Evolutionary conservation across 2,797 vertebrate genomes (phyloP).

Genomic region (Tauraco hartlaubi): DNA sequence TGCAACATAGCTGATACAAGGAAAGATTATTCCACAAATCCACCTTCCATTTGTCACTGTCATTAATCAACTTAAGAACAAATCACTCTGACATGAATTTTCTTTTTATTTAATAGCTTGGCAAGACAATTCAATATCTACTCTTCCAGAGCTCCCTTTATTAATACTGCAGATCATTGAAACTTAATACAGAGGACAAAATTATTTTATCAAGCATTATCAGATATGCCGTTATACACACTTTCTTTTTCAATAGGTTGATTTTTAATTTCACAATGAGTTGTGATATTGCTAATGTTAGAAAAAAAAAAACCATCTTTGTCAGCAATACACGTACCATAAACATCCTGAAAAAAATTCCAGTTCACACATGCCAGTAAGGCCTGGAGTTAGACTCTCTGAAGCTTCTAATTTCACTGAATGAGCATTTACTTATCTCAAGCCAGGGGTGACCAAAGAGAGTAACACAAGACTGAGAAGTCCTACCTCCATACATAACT

Average conservation of each 20-base stretch:
- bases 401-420: neutral
- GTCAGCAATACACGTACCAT: neutral
- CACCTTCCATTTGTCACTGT: neutral
- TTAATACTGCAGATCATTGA: neutral
- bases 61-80: neutral
- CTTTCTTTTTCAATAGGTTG: neutral
- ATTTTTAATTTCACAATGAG: slow-evolving; percentile 6
- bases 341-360: neutral
- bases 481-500: slow-evolving; percentile 97
- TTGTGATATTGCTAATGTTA: neutral
- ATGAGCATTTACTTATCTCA: neutral
- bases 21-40: slow-evolving; percentile 11
- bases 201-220: neutral
- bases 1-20: slow-evolving; percentile 92
- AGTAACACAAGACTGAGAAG: neutral
- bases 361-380: neutral
- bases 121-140: neutral
- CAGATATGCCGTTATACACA: neutral
- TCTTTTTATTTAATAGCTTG: neutral
- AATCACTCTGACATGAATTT: neutral
- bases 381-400: neutral
- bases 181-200: neutral
- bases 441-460: neutral
- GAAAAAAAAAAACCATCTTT: slow-evolving; percentile 17
- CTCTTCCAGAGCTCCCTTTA: neutral